Percentiles rank a stretch among this genome's conserved stretches.
These are phyloP conservation scores for Conus betulinus DNA, from an alignment of 1,140 invertebrate species.

Conservation along the genomic window DNA sequence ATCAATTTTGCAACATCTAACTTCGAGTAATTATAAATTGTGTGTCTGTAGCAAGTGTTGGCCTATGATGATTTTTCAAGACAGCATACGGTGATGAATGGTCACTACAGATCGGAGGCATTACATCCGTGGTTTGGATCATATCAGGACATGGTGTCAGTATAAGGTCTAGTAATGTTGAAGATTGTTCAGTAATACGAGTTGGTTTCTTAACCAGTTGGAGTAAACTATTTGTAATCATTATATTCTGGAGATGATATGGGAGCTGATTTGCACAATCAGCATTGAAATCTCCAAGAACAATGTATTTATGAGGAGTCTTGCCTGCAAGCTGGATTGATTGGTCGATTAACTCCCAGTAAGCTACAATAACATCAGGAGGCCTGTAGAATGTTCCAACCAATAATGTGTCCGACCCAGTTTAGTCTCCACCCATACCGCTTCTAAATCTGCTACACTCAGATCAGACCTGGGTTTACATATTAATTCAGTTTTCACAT, in stretches of 20 bases:
- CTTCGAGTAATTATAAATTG: too few species aligned
- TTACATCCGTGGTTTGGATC: too few species aligned
- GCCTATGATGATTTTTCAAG: too few species aligned
- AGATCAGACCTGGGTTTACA: background rate
- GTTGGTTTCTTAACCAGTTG: background rate
- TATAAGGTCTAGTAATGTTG: too few species aligned
- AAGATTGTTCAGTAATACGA: background rate
- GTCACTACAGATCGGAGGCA: too few species aligned
- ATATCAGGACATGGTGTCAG: too few species aligned
- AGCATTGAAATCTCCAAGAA: constrained; percentile 13
- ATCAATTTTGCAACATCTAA: too few species aligned
- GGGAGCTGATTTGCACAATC: background rate
- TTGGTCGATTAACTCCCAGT: background rate
- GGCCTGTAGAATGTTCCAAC: background rate
- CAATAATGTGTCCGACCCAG: background rate
- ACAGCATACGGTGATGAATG: too few species aligned
- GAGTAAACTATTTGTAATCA: background rate
- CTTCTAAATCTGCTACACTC: background rate
- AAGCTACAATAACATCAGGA: background rate
- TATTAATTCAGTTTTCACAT: background rate
- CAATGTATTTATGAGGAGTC: background rate
- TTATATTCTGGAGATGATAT: background rate
- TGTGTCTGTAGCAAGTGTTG: too few species aligned
- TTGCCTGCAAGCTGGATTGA: background rate
- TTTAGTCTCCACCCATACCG: background rate